Base-by-base conservation (phyloP, 2,797 vertebrate species). In the Protonibea diacanthus region DNA sequence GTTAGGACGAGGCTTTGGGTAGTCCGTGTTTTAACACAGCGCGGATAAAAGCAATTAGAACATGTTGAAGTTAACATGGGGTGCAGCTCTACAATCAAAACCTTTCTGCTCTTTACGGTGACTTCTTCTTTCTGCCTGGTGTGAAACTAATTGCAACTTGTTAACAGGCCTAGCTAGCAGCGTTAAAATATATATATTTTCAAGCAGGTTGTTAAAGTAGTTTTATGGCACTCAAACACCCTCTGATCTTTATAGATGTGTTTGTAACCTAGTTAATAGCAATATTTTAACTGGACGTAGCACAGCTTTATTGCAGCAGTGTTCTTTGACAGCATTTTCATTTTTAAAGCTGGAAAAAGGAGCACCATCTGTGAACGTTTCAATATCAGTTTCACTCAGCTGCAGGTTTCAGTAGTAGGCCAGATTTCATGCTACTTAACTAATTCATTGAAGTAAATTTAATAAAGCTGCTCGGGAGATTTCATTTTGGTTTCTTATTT, bases 81-180 rank as follows among this genome's bases (percentile, higher is more conserved):
- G 12, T 69, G 7, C 3, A 2, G 44, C 52, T 77, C 58, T n/a
- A 20, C 51, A 75, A 76, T 82, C n/a, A 58, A 56, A 85, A 64
- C 55, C 45, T 29, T 53, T 67, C 61, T 62, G n/a, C 67, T 65
- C 2, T 8, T 83, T 84, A 47, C 52, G 27, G 12, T 6, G 9
- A 47, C 25, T 55, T 27, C 29, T 15, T 25, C 38, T 40, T 38
- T 78, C 52, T 74, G 80, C 71, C 76, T 76, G 76, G 58, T 71
- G 71, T 83, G 81, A 73, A 85, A 86, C 89, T 76, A 89, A 86
- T 82, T 84, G 70, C 49, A 74, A 79, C 56, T 66, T 80, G 69
- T 89, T 74, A 83, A 75, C 58, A 68, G 60, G 64, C 57, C 3
- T 25, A 51, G 63, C 64, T 57, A 55, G 65, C 52, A 17, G 73